Conservation (phyloP, 2,113 vertebrate species). For the Oxygymnocypris stewartii region DNA sequence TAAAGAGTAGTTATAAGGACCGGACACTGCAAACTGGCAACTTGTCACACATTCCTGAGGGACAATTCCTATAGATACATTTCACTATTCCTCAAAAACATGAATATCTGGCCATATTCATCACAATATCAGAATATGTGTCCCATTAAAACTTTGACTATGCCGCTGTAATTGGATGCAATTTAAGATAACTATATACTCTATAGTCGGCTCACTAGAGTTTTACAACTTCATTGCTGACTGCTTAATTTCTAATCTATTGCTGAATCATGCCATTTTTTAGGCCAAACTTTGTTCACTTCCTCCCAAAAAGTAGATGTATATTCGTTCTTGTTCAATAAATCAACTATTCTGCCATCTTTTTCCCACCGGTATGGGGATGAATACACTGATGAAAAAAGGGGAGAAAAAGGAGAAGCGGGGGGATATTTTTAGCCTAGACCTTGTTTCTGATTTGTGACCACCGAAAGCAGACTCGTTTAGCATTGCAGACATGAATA, state of each 20-base stretch:
- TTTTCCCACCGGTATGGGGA: constrained; percentile 71
- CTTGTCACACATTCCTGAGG: too few relatives aligned
- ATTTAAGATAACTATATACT: neutral
- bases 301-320: constrained; percentile 71
- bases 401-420: constrained; percentile 63
- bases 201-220: neutral
- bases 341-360: constrained; percentile 70
- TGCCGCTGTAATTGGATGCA: neutral
- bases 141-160: neutral
- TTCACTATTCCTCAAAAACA: neutral
- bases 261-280: constrained; percentile 75
- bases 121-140: neutral
- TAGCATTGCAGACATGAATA: constrained; percentile 58
- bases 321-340: constrained; percentile 72
- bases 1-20: too few relatives aligned
- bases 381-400: constrained; percentile 64
- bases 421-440: constrained; percentile 74
- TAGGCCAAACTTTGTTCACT: constrained; percentile 73
- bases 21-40: too few relatives aligned
- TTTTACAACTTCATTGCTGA: constrained; percentile 30
- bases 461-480: constrained; percentile 67
- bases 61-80: too few relatives aligned
- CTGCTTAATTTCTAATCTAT: constrained; percentile 59
- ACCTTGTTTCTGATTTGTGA: constrained; percentile 63
- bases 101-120: neutral